These are phyloP conservation scores for Climacteris rufus DNA, from an alignment of 2,113 vertebrate species.

Conservation along the genomic window DNA sequence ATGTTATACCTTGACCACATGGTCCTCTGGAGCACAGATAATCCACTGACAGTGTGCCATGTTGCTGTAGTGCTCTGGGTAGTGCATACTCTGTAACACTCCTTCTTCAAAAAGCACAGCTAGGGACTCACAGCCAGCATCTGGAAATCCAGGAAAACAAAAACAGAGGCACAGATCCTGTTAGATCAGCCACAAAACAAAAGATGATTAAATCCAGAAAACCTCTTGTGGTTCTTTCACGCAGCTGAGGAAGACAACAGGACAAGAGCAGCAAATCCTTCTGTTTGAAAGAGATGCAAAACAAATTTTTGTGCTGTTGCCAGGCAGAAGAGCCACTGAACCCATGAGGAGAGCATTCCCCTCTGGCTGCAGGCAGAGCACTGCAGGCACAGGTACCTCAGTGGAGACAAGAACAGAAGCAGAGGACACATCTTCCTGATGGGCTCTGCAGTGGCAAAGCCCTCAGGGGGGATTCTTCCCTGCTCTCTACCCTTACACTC, in stretches of 20 bases:
- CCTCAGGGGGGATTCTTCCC: not conserved
- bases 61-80: conserved; percentile 76
- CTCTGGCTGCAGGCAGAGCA: not conserved
- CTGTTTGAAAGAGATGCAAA: not conserved
- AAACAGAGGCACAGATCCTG: not conserved
- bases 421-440: not conserved
- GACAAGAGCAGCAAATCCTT: not conserved
- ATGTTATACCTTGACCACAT: conserved; percentile 77
- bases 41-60: conserved; percentile 78
- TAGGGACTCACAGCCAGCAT: conserved; percentile 73
- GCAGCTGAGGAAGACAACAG: not conserved
- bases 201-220: not conserved
- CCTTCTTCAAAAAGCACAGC: conserved; percentile 73
- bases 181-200: not conserved
- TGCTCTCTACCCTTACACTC: not conserved
- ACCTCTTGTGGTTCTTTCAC: not conserved
- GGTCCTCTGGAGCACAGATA: conserved; percentile 72
- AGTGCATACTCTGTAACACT: conserved; percentile 70
- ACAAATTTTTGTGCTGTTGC: not conserved
- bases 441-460: not conserved
- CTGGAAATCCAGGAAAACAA: conserved; percentile 43
- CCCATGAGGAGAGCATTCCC: not conserved
- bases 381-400: not conserved
- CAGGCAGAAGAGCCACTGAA: not conserved
- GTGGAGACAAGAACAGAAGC: not conserved